phyloP scores from a whole-genome alignment of 2,888 invertebrate genomes.

The Melanophora roralis region DNA sequence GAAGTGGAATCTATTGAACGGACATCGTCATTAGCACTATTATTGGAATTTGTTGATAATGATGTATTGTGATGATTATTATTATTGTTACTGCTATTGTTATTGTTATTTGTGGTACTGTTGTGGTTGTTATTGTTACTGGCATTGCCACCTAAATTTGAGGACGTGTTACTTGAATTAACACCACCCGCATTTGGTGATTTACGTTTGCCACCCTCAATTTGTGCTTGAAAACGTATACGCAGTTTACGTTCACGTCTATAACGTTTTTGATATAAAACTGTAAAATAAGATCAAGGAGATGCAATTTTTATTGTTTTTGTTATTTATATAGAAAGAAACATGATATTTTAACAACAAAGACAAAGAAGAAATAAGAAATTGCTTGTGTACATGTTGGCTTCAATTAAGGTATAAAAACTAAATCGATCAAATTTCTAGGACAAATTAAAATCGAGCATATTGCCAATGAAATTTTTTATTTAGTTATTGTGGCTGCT shows the following conservation, averaged over 20 bases:
- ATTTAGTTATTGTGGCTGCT: not conserved
- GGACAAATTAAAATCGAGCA: constrained; percentile 18
- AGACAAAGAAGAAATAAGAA: constrained; percentile 16
- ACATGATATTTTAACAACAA: constrained; percentile 63
- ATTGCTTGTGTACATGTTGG: constrained; percentile 1
- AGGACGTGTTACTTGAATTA: constrained; percentile 64
- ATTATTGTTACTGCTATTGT: constrained; percentile 57
- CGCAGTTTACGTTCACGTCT: constrained; percentile 91
- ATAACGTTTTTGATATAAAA: constrained; percentile 91
- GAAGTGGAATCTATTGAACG: constrained; percentile 60
- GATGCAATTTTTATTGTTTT: constrained; percentile 33
- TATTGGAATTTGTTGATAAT: constrained; percentile 51
- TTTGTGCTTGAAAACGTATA: constrained; percentile 89
- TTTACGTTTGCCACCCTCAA: constrained; percentile 88
- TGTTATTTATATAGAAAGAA: constrained; percentile 49
- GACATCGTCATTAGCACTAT: constrained; percentile 54
- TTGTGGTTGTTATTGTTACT: constrained; percentile 58
- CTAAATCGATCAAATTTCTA: constrained; percentile 60
- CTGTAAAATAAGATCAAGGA: constrained; percentile 78
- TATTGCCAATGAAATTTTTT: constrained; percentile 34
- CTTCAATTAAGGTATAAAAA: constrained; percentile 12
- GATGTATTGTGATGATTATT: constrained; percentile 45
- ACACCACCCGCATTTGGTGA: constrained; percentile 64
- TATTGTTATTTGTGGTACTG: constrained; percentile 56
- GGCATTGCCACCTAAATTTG: constrained; percentile 54